These are phyloP conservation scores for Drosophila albomicans DNA, from an alignment of 1,140 invertebrate genomes.

Conservation along the genomic window DNA sequence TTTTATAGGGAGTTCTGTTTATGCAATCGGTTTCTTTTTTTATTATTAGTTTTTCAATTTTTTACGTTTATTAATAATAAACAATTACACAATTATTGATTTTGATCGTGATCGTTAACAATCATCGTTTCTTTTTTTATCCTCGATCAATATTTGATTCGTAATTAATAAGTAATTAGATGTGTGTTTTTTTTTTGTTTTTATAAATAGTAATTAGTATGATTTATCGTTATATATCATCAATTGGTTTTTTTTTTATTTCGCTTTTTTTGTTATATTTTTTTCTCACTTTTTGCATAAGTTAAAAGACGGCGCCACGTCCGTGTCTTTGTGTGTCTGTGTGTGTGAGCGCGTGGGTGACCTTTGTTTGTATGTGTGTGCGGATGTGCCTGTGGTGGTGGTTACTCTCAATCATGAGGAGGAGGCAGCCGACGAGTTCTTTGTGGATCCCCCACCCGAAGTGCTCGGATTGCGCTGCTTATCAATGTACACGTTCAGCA, in stretches of 20 bases:
- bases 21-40: not conserved
- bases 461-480: conserved; percentile 69
- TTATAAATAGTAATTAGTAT: conserved; percentile 60
- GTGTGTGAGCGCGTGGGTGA: conserved; percentile 25
- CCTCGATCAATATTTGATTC: not conserved
- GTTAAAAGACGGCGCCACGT: conserved; percentile 32
- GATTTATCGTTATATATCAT: conserved; percentile 57
- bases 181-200: conserved; percentile 44
- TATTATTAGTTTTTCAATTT: conserved; percentile 15
- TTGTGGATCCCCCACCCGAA: conserved; percentile 65
- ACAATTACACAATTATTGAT: conserved; percentile 60
- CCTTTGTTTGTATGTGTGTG: conserved; percentile 40
- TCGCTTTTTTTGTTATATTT: conserved; percentile 8
- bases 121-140: conserved; percentile 27
- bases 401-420: conserved; percentile 78
- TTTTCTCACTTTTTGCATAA: conserved; percentile 49
- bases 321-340: conserved; percentile 60
- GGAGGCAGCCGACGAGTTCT: conserved; percentile 81
- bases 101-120: conserved; percentile 47
- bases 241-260: conserved; percentile 41
- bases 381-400: conserved; percentile 2
- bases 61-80: conserved; percentile 53
- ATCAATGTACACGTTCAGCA: conserved; percentile 80
- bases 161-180: conserved; percentile 68
- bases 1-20: conserved; percentile 28